Percentiles rank a stretch among this genome's conserved stretches.
phyloP scores from a whole-genome alignment of 2,797 vertebrate species.

The Manis pentadactyla region DNA sequence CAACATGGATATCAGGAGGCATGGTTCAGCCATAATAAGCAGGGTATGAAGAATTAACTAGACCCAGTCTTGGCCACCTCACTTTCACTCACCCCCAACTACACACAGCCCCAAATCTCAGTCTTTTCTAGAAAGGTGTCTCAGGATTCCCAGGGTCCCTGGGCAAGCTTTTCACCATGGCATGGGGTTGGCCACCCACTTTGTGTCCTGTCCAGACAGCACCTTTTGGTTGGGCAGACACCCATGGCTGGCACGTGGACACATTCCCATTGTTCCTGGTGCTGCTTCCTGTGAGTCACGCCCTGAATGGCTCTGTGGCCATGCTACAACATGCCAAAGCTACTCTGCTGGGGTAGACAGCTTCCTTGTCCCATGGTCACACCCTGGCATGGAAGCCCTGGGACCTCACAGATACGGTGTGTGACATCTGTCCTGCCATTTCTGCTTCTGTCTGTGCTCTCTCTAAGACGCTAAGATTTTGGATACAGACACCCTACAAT shows the following conservation, averaged over 20 bases:
- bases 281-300: background rate
- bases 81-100: background rate
- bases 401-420: background rate
- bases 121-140: background rate
- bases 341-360: background rate
- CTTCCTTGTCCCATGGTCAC: background rate
- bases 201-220: background rate
- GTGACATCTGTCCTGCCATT: background rate
- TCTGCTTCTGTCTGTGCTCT: background rate
- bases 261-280: background rate
- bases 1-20: background rate
- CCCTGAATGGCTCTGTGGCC: background rate
- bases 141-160: background rate
- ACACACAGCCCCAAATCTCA: background rate
- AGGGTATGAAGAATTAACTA: background rate
- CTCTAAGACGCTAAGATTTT: background rate
- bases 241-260: background rate
- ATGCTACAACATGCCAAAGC: background rate
- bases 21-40: background rate
- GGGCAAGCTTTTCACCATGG: background rate
- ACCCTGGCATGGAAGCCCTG: rapidly evolving
- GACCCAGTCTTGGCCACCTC: background rate
- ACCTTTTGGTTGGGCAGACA: background rate
- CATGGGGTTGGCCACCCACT: background rate
- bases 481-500: background rate